Conservation (phyloP, 2,888 invertebrate species). For the Thereva unica region DNA sequence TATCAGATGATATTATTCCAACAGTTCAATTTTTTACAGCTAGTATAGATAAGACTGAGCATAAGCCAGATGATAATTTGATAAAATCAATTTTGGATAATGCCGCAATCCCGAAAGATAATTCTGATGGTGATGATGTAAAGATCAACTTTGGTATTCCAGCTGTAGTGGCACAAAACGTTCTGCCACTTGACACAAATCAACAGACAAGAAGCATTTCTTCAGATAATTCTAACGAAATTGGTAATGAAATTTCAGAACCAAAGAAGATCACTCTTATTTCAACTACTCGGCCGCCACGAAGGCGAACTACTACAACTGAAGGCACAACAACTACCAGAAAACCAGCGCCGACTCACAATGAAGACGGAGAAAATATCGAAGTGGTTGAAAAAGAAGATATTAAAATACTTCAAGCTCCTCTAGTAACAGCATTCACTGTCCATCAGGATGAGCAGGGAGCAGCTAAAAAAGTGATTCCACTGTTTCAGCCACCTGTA, state of each 20-base stretch:
- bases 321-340: slow-evolving; percentile 64
- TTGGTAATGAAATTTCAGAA: slow-evolving; percentile 35
- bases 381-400: slow-evolving; percentile 70
- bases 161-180: slow-evolving; percentile 15
- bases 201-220: slow-evolving; percentile 57
- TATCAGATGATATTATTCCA: slow-evolving; percentile 54
- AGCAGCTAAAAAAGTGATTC: slow-evolving; percentile 77
- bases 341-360: slow-evolving; percentile 70
- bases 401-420: slow-evolving; percentile 81
- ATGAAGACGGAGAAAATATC: slow-evolving; percentile 68
- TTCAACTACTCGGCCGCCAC: slow-evolving; percentile 48
- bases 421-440: slow-evolving; percentile 82
- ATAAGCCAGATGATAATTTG: slow-evolving; percentile 16
- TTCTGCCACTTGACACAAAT: slow-evolving; percentile 46
- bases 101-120: slow-evolving; percentile 11
- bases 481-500: slow-evolving; percentile 61
- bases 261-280: slow-evolving; percentile 42
- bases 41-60: slow-evolving; percentile 29
- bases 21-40: slow-evolving; percentile 64
- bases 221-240: slow-evolving; percentile 53
- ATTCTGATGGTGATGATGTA: not conserved
- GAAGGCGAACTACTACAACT: slow-evolving; percentile 49
- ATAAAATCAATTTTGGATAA: slow-evolving; percentile 25
- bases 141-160: slow-evolving; percentile 15
- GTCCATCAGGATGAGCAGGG: slow-evolving; percentile 81